Conservation (phyloP, 2,797 vertebrate genomes). For the Macropodus opercularis region DNA sequence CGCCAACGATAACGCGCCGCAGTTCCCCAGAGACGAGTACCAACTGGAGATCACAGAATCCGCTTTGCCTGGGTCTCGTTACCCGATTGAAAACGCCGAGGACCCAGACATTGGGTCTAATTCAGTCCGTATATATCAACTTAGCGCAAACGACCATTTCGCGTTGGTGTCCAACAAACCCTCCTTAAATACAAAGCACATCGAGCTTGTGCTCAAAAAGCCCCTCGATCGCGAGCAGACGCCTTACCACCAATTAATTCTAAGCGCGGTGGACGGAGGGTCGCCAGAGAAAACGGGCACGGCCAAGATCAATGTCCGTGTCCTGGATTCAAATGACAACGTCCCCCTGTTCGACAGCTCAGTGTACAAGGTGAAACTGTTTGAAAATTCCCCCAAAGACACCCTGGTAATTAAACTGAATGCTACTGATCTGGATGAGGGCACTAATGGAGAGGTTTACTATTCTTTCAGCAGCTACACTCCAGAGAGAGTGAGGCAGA, state of each 20-base stretch:
- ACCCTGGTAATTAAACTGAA: slow-evolving; percentile 92
- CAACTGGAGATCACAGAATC: slow-evolving; percentile 92
- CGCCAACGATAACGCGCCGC: slow-evolving; percentile 92
- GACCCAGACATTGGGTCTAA: slow-evolving; percentile 93
- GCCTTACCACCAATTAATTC: slow-evolving; percentile 88
- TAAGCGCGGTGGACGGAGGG: slow-evolving; percentile 96
- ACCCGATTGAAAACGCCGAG: slow-evolving; percentile 91
- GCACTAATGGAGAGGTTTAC: slow-evolving; percentile 91
- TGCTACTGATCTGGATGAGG: slow-evolving; percentile 93
- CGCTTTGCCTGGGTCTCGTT: slow-evolving; percentile 89
- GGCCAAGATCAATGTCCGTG: slow-evolving; percentile 88
- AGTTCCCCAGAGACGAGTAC: slow-evolving; percentile 91
- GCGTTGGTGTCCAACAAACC: slow-evolving; percentile 92
- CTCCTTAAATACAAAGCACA: slow-evolving; percentile 88
- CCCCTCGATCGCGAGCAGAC: slow-evolving; percentile 92
- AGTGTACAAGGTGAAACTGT: slow-evolving; percentile 90
- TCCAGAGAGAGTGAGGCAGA: slow-evolving; percentile 91
- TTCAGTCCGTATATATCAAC: slow-evolving; percentile 90
- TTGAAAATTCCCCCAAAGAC: slow-evolving; percentile 89
- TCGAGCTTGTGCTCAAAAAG: slow-evolving; percentile 95
- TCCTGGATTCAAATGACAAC: slow-evolving; percentile 97
- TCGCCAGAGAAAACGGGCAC: slow-evolving; percentile 89
- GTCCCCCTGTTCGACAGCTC: slow-evolving; percentile 91
- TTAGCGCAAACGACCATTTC: slow-evolving; percentile 92
- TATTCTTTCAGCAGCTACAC: slow-evolving; percentile 97